These are phyloP conservation scores for Mylabris sibirica DNA, from an alignment of 2,888 invertebrate genomes.

Conservation along the genomic window DNA sequence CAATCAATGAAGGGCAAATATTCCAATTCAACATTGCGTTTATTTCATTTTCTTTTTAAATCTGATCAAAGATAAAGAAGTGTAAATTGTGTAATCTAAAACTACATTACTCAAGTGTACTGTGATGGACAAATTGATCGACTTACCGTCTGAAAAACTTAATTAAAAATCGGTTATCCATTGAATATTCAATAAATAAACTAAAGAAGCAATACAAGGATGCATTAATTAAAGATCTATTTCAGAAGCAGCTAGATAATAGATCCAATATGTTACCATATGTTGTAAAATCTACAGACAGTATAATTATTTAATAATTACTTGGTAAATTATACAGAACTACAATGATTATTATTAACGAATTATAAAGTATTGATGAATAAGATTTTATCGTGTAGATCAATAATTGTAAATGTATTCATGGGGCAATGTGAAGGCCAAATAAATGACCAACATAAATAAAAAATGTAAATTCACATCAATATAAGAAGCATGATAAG, in stretches of 20 bases:
- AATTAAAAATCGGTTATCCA: background rate
- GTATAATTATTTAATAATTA: no score
- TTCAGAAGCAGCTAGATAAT: background rate
- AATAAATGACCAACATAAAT: slow-evolving; percentile 6
- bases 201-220: background rate
- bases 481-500: background rate
- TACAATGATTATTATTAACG: background rate
- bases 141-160: background rate
- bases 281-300: background rate
- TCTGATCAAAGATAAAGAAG: no score
- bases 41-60: no score
- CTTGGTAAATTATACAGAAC: no score
- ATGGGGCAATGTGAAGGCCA: slow-evolving; percentile 19
- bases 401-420: slow-evolving; percentile 14
- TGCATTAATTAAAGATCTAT: background rate
- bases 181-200: background rate
- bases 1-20: no score
- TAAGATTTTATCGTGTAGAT: background rate
- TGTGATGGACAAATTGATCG: background rate
- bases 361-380: background rate
- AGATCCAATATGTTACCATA: background rate
- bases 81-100: background rate
- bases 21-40: no score
- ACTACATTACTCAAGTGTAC: background rate
- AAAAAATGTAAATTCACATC: background rate